phyloP scores from a whole-genome alignment of 2,888 invertebrate species.

The Apotomis capreana region DNA sequence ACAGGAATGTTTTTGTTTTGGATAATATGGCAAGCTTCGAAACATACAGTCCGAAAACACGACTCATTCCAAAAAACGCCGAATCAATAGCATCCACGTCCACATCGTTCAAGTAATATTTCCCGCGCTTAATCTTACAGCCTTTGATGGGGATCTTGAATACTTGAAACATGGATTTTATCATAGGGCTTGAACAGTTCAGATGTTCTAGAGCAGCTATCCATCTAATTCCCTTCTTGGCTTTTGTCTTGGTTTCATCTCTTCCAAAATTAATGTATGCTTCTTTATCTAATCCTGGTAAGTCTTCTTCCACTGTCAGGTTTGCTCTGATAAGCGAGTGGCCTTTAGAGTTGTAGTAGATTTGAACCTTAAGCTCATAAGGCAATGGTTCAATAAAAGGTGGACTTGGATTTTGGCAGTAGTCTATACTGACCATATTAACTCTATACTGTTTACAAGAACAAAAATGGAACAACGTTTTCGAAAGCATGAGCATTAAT shows the following conservation, averaged over 20 bases:
- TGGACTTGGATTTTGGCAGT: neutral
- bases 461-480: neutral
- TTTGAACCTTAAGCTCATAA: neutral
- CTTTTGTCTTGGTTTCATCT: no score
- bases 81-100: neutral
- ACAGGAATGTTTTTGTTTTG: no score
- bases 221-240: no score
- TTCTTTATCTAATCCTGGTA: neutral
- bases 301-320: neutral
- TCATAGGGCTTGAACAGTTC: no score
- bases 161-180: neutral
- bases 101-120: neutral
- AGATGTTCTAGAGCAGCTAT: no score
- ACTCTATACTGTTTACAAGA: neutral
- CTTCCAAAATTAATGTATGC: neutral
- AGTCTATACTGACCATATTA: neutral
- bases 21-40: neutral
- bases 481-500: neutral
- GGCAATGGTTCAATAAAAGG: neutral
- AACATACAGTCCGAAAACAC: neutral
- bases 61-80: neutral
- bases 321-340: neutral
- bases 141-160: neutral
- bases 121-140: conserved; percentile 3
- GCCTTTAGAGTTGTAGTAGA: neutral